Base-by-base conservation (phyloP, 2,113 vertebrate species). In the Chaetodon trifascialis region DNA sequence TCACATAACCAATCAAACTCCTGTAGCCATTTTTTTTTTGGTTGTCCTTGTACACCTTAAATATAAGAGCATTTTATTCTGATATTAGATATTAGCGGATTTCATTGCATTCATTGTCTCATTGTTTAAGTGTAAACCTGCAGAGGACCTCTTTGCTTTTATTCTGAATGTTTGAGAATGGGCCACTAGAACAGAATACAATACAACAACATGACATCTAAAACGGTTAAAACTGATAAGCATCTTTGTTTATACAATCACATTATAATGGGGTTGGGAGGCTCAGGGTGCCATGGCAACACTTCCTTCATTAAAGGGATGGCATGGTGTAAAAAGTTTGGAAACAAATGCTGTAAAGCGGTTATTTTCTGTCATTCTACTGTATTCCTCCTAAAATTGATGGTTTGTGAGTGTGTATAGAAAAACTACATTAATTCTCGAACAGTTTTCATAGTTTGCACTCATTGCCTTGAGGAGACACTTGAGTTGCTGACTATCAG, bases 401-500 rank as follows among this genome's bases (percentile, higher is more conserved):
- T 79, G 16, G 36, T 14, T 21, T 17, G 4, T 17, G 21, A 38
- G 47, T 17, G 56, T 54, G 21, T 76, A 40, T 38, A 44, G 40
- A 4, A 79, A 70, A 74, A 6, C 21, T 10, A 30, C 30, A 25
- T 52, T 51, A 51, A 21, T 9, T 47, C 69, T n/a, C n/a, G n/a
- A 40, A 56, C 44, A 12, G 2, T 51, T 77, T 75, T 25, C 19
- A 80, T 17, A 52, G 73, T 38, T 70, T 69, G 12, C 51, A 40
- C 7, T 21, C 8, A 51, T 58, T 56, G 67, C 34, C 25, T 76
- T 46, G 11, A 52, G 58, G 46, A 79, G 30, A 49, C 14, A 69
- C 72, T 38, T 46, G 58, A 76, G 46, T 64, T 21, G 17, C 38
- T 47, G 55, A 23, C 25, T 74, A 67, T 83, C 77, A 84, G 51